phyloP scores from a whole-genome alignment of 2,797 vertebrate genomes.

The Mastacembelus armatus region DNA sequence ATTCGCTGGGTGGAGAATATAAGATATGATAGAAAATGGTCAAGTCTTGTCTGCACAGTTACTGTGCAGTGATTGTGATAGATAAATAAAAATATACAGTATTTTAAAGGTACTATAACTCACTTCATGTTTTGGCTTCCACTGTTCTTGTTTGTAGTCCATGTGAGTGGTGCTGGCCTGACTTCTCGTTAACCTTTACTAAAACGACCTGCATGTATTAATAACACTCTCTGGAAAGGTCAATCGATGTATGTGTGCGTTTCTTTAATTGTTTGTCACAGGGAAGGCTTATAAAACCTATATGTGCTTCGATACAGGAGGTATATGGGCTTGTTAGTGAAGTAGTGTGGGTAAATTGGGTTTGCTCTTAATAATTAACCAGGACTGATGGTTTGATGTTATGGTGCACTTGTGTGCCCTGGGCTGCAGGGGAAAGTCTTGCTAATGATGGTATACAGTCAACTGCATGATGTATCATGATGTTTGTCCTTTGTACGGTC shows the following conservation, averaged over 20 bases:
- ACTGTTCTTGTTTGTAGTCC: slow-evolving; percentile 73
- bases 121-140: slow-evolving; percentile 25
- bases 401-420: slow-evolving; percentile 35
- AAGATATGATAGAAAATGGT: not conserved
- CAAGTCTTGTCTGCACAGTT: not conserved
- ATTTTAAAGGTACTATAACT: slow-evolving; percentile 18
- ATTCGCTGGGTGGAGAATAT: not conserved
- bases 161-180: slow-evolving; percentile 62
- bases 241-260: slow-evolving; percentile 70
- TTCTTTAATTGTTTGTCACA: slow-evolving; percentile 71
- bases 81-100: slow-evolving; percentile 16
- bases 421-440: slow-evolving; percentile 27
- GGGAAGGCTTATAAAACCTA: slow-evolving; percentile 67
- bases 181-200: slow-evolving; percentile 86
- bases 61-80: not conserved
- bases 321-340: slow-evolving; percentile 54
- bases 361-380: slow-evolving; percentile 74
- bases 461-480: slow-evolving; percentile 30
- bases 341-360: slow-evolving; percentile 61
- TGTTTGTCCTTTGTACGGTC: slow-evolving; percentile 22
- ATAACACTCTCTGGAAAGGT: slow-evolving; percentile 83
- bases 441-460: slow-evolving; percentile 53
- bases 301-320: slow-evolving; percentile 52
- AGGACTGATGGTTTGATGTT: slow-evolving; percentile 61
- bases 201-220: slow-evolving; percentile 83